phyloP scores from a whole-genome alignment of 2,113 vertebrate genomes.

The Actenoides lindsayi region DNA sequence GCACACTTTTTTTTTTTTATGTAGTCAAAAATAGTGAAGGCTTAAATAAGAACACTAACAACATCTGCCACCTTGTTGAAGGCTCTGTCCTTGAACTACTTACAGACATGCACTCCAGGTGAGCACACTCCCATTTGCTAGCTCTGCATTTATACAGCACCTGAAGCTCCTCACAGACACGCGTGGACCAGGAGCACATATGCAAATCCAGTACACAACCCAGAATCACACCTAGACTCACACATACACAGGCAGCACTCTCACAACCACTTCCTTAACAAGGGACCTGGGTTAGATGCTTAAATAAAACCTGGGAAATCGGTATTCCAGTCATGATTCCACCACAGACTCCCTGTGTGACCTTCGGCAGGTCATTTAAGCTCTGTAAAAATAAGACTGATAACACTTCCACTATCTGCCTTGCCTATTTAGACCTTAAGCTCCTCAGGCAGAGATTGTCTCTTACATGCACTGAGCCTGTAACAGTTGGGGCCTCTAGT shows the following conservation, averaged over 20 bases:
- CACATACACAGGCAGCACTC: neutral
- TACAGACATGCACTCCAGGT: neutral
- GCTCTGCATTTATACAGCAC: neutral
- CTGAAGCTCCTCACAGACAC: neutral
- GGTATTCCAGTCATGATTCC: neutral
- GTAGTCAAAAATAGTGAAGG: neutral
- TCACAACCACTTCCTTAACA: neutral
- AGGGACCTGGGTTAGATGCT: neutral
- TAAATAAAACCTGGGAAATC: neutral
- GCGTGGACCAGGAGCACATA: neutral
- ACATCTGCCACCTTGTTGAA: neutral
- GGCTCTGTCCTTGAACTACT: neutral
- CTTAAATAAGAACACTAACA: neutral
- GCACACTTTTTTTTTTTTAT: neutral
- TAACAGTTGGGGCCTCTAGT: neutral
- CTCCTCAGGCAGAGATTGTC: slow-evolving; percentile 11
- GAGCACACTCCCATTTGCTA: neutral
- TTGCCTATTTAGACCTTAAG: slow-evolving; percentile 18
- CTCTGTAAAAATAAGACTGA: slow-evolving; percentile 29
- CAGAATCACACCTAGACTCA: neutral
- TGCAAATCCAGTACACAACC: neutral
- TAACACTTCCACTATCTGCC: slow-evolving; percentile 34
- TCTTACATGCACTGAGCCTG: neutral
- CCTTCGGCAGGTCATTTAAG: slow-evolving; percentile 38
- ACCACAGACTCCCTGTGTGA: neutral